Conservation (phyloP, 2,888 invertebrate species). For the Helleia helle region DNA sequence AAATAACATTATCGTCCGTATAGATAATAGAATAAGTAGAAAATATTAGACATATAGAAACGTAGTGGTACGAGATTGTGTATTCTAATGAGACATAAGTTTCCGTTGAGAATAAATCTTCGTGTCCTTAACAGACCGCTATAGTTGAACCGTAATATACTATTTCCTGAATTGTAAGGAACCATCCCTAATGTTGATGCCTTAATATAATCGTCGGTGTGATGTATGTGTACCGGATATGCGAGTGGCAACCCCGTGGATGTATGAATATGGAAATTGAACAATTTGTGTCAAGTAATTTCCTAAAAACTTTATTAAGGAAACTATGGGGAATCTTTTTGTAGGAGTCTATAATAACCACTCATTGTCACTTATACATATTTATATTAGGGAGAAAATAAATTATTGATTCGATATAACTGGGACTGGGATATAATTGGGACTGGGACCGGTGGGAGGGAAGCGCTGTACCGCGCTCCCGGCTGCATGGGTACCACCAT, state of each 20-base stretch:
- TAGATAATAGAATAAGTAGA: too few relatives aligned
- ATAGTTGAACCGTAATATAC: constrained; percentile 30
- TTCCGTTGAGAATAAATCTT: constrained; percentile 1
- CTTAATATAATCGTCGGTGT: constrained; percentile 58
- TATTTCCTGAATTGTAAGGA: constrained; percentile 44
- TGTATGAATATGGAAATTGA: constrained; percentile 20
- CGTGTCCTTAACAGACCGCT: constrained; percentile 2
- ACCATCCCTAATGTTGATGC: constrained; percentile 52
- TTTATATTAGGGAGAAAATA: too few relatives aligned
- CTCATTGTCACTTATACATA: too few relatives aligned
- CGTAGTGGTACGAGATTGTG: not conserved
- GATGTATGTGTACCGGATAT: constrained; percentile 60
- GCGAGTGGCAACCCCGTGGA: constrained; percentile 31
- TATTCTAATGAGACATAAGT: not conserved
- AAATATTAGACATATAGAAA: too few relatives aligned
- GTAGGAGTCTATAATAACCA: not conserved
- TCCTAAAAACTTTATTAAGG: constrained; percentile 2
- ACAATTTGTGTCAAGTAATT: constrained; percentile 12
- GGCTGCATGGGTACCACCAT: too few relatives aligned
- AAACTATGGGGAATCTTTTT: not conserved
- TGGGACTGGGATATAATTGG: too few relatives aligned
- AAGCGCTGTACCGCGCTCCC: too few relatives aligned
- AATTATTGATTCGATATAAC: too few relatives aligned
- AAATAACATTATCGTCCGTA: too few relatives aligned
- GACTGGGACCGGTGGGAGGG: too few relatives aligned